Percentiles rank a stretch among this genome's conserved stretches.
Conservation (phyloP, 2,113 vertebrate genomes). For the Pycnonotus jocosus region DNA sequence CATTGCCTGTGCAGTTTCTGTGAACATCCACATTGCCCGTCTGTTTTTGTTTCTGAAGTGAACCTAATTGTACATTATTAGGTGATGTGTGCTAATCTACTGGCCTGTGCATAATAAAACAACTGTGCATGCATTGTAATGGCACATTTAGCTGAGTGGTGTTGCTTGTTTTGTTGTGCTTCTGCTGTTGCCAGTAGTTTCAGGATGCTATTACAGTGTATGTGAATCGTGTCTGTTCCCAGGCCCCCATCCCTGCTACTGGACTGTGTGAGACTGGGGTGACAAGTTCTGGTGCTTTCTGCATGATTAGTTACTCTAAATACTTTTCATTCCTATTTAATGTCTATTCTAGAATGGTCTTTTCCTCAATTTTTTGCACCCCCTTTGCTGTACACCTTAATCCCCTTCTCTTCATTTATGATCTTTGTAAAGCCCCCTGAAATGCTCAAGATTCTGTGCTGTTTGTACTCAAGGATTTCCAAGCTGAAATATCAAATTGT, state of each 20-base stretch:
- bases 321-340: neutral
- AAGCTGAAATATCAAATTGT: neutral
- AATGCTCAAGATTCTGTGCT: neutral
- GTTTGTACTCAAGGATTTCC: neutral
- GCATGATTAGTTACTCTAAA: neutral
- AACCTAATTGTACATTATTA: neutral
- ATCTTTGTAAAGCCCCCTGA: neutral
- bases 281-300: neutral
- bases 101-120: constrained; percentile 31
- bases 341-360: neutral
- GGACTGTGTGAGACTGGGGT: neutral
- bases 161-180: constrained; percentile 8
- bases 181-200: neutral
- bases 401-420: neutral
- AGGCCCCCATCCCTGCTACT: neutral
- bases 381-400: neutral
- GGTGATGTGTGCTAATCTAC: neutral
- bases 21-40: neutral
- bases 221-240: neutral
- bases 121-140: constrained; percentile 39
- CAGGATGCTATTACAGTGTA: neutral
- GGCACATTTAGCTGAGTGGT: neutral
- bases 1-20: neutral
- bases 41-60: neutral
- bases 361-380: neutral